Percentiles rank a stretch among this genome's conserved stretches.
phyloP scores from a whole-genome alignment of 2,113 vertebrate species.

The Aythya baeri region DNA sequence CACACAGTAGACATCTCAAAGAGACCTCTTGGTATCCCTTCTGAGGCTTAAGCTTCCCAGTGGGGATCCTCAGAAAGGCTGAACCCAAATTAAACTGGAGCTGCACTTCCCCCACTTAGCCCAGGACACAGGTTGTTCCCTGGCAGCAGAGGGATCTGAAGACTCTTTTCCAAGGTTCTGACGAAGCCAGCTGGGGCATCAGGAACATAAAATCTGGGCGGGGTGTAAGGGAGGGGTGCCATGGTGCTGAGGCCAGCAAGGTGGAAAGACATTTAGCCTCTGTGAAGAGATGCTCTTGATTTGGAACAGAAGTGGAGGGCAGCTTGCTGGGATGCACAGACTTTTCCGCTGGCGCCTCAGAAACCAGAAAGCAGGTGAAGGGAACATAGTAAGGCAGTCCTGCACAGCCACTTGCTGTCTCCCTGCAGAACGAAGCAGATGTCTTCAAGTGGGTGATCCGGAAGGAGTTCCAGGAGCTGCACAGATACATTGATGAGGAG shows the following conservation, averaged over 20 bases:
- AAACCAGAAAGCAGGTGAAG: not conserved
- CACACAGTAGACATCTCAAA: accelerated
- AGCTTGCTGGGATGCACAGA: accelerated
- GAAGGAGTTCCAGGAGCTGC: slow-evolving; percentile 85
- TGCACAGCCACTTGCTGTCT: not conserved
- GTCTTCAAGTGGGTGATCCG: slow-evolving; percentile 86
- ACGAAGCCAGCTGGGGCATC: not conserved
- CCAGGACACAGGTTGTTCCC: not conserved
- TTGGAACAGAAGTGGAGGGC: not conserved
- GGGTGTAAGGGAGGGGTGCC: not conserved
- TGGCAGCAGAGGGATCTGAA: not conserved
- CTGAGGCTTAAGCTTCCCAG: not conserved
- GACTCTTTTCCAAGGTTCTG: not conserved
- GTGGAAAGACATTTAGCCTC: not conserved
- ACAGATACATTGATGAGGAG: slow-evolving; percentile 82
- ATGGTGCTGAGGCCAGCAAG: not conserved
- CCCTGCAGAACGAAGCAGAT: slow-evolving; percentile 81
- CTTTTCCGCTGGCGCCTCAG: not conserved
- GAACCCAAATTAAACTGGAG: not conserved
- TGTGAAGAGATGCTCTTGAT: not conserved
- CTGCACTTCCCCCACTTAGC: not conserved
- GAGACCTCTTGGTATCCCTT: not conserved
- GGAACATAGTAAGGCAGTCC: not conserved
- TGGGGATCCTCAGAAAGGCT: not conserved
- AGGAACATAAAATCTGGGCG: not conserved